Evolutionary conservation across 1,140 invertebrate genomes (phyloP), one percentile per base, ranked within the genome.

Genomic region (Drosophila nigrodunni): DNA sequence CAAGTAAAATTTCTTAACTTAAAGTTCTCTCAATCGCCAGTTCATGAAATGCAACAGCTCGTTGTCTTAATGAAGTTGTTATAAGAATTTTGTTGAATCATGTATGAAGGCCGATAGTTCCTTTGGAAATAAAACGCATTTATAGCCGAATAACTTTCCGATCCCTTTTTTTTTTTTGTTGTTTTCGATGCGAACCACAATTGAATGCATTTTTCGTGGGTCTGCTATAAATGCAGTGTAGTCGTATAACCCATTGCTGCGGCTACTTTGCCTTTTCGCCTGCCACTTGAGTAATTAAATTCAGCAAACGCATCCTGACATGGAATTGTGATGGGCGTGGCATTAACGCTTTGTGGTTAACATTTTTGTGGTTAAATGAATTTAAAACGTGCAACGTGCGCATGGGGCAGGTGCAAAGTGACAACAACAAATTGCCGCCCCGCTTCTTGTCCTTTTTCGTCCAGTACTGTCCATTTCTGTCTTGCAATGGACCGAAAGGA

Each of bases 311-410:
- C 35, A 9, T 15, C 44, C 37, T 41, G 35, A 44, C 44, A 37
- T 13, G 18, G 68, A 39, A 61, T 18, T 35, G 35, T 37, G 65
- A 70, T 71, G 83, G 83, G 85, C 77, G 83, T 87, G 83, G 83
- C 83, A 88, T 88, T 88, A 88, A 88, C 86, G 82, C 83, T 83
- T 88, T 89, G 83, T 83, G 83, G 83, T 77, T 87, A 87, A 87
- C 83, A 87, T 87, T 88, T 87, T 87, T 88, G 83, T 82, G 83
- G 83, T 88, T 83, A 88, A 88, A 88, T 89, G 85, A 88, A 88
- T 88, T 89, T 88, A 83, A 89, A 88, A 83, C 68, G 80, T 60
- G 73, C 83, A 82, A 64, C 62, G 57, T 61, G 47, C 69, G 81
- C 73, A 66, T 75, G 59, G 74, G 73, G 47, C 83, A 88, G 83